Evolutionary conservation across 2,113 vertebrate genomes (phyloP).

Genomic region (Egretta garzetta): DNA sequence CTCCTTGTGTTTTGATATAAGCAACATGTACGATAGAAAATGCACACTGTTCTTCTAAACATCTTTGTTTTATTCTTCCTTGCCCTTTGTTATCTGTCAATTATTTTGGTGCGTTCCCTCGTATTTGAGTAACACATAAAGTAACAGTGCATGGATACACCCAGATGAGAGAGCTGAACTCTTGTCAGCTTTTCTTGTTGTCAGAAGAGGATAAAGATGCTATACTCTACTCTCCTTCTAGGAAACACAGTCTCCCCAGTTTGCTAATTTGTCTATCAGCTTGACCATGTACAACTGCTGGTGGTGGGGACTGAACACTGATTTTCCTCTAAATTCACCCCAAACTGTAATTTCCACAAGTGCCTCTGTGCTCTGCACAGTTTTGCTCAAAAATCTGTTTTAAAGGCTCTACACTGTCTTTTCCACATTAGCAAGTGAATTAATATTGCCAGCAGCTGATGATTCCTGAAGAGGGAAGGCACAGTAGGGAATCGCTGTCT

Average conservation of each 20-base stretch:
- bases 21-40: not conserved
- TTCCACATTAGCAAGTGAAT: not conserved
- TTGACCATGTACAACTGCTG: not conserved
- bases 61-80: not conserved
- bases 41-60: fast-evolving
- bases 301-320: not conserved
- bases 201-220: not conserved
- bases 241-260: not conserved
- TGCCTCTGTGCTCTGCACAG: not conserved
- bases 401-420: not conserved
- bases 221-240: not conserved
- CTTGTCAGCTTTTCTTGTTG: not conserved
- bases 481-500: not conserved
- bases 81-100: not conserved
- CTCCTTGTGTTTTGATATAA: not conserved
- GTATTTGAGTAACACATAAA: not conserved
- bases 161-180: not conserved
- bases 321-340: not conserved
- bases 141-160: not conserved
- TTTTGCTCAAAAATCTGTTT: not conserved
- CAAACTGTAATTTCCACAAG: not conserved
- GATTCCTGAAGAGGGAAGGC: not conserved
- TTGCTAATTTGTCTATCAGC: not conserved
- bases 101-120: not conserved
- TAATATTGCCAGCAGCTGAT: not conserved